phyloP scores from a whole-genome alignment of 2,888 invertebrate species.

The Tenthredo notha region DNA sequence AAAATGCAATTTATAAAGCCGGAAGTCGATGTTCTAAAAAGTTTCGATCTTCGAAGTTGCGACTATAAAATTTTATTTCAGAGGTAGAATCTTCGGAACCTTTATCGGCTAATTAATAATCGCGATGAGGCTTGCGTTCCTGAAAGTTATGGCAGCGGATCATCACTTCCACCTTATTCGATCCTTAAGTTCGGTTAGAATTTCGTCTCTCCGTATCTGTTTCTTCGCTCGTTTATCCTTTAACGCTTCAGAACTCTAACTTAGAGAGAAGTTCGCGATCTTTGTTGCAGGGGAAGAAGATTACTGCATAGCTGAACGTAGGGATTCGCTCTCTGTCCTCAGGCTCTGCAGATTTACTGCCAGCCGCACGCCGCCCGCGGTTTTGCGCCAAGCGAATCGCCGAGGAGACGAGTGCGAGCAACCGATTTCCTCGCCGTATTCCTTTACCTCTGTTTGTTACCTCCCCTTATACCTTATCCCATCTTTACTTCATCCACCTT shows the following conservation, averaged over 20 bases:
- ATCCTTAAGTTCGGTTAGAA: neutral
- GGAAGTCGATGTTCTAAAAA: neutral
- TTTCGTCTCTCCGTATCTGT: conserved; percentile 13
- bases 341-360: conserved; percentile 48
- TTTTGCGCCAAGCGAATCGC: conserved; percentile 49
- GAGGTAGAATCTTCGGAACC: conserved; percentile 20
- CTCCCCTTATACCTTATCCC: neutral
- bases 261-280: conserved; percentile 4
- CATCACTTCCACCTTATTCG: neutral
- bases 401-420: neutral
- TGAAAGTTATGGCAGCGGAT: neutral
- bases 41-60: neutral
- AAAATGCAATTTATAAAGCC: no score
- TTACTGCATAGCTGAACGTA: conserved; percentile 52
- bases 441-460: neutral
- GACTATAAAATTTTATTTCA: conserved; percentile 33
- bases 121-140: conserved; percentile 8
- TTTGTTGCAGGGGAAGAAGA: conserved; percentile 27
- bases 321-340: conserved; percentile 48
- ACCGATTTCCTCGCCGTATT: conserved; percentile 9
- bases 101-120: conserved; percentile 44
- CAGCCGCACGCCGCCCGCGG: conserved; percentile 51
- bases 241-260: neutral
- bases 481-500: neutral
- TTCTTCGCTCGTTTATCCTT: neutral